Evolutionary conservation across 2,888 invertebrate genomes (phyloP), one percentile per base, ranked within the genome.

Genomic region (Leptopilina syphax): DNA sequence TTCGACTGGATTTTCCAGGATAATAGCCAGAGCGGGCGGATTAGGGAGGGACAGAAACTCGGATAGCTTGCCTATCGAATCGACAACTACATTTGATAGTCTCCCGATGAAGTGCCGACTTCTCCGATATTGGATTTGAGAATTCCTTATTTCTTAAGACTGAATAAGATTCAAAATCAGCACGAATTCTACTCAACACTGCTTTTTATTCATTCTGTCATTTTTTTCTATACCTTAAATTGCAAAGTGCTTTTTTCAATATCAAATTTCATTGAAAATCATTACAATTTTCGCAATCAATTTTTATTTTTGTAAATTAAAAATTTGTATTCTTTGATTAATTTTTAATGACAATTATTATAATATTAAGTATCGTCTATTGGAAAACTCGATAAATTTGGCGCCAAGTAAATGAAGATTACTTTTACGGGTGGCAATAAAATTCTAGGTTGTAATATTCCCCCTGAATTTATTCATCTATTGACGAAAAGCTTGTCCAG

Each of bases 1-100:
- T 89, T 89, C 86, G 87, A 88, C 85, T 86, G 85, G 88, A 87
- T 89, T 88, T 89, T 85, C 87, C 80, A 83, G 88, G 88, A 89
- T 89, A 89, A 89, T 89, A 88, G 87, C 84, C 82, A 81, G 83
- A 73, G 83, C 85, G 83, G 84, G 82, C 78, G 88, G 87, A 88
- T 89, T 89, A 88, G 83, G 83, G 84, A 83, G 83, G 85, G 84
- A 84, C 80, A 85, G 85, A 83, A 81, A 77, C 83, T 82, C 82
- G 84, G 83, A 85, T 86, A 83, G 83, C 82, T 84, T 86, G 83
- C 84, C 85, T 86, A 86, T 88, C 88, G 86, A 82, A 86, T 88
- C 88, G 86, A 89, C 88, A 88, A 87, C 86, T 87, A 84, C 83
- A 85, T 85, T 89, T 84, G 88, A 87, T 86, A 83, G 81, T 83